phyloP scores from a whole-genome alignment of 1,140 invertebrate species.

The Calephelis nemesis region DNA sequence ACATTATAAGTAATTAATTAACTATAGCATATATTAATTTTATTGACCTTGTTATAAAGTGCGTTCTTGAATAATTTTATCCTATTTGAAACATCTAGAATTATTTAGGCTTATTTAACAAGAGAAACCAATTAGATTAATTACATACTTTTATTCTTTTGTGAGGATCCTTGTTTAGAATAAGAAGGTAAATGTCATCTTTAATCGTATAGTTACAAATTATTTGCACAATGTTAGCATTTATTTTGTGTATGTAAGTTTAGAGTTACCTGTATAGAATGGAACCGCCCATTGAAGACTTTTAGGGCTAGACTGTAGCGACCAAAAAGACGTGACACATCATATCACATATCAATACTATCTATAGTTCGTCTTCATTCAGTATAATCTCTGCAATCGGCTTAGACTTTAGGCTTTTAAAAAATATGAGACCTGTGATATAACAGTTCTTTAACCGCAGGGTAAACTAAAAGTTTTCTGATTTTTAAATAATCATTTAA shows the following conservation, averaged over 20 bases:
- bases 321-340: slow-evolving; percentile 75
- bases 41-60: too few relatives aligned
- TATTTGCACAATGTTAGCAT: slow-evolving; percentile 18
- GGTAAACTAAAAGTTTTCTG: too few relatives aligned
- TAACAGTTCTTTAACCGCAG: background rate
- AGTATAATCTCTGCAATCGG: slow-evolving; percentile 37
- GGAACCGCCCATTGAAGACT: slow-evolving; percentile 19
- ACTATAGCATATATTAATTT: background rate
- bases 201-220: background rate
- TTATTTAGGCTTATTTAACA: too few relatives aligned
- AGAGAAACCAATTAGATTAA: too few relatives aligned
- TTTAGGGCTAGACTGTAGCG: slow-evolving; percentile 45
- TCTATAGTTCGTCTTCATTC: slow-evolving; percentile 45
- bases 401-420: background rate
- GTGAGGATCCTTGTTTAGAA: too few relatives aligned
- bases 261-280: slow-evolving; percentile 22
- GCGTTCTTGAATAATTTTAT: too few relatives aligned
- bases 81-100: too few relatives aligned
- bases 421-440: background rate
- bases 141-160: too few relatives aligned
- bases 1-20: background rate
- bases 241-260: slow-evolving; percentile 19
- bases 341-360: slow-evolving; percentile 73
- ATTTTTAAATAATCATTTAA: too few relatives aligned
- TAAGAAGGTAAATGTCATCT: background rate